A percentile compares a stretch with the other conserved stretches of the same genome.
phyloP scores from a whole-genome alignment of 2,113 vertebrate genomes.

The Rallus limicola region DNA sequence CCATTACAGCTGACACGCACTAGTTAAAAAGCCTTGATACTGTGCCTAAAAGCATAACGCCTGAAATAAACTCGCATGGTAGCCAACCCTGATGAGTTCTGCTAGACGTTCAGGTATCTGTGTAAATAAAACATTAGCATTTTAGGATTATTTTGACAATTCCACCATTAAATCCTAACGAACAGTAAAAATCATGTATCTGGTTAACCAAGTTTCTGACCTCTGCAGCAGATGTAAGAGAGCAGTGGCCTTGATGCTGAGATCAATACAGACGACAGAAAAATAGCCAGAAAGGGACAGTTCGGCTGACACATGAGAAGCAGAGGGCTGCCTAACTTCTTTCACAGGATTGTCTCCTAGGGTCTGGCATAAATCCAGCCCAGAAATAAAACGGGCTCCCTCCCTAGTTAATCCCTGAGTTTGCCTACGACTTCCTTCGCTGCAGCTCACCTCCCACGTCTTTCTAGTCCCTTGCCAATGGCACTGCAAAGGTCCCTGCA shows the following conservation, averaged over 20 bases:
- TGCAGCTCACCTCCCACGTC: not conserved
- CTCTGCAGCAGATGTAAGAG: not conserved
- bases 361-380: not conserved
- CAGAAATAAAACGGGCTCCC: not conserved
- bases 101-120: conserved; percentile 31
- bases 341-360: not conserved
- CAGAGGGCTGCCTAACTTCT: not conserved
- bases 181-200: not conserved
- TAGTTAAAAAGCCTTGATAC: conserved; percentile 62
- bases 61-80: conserved; percentile 48
- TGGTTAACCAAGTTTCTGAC: not conserved
- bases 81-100: conserved; percentile 30
- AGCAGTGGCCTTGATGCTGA: not conserved
- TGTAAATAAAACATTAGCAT: conserved; percentile 52
- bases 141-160: conserved; percentile 61
- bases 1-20: conserved; percentile 45
- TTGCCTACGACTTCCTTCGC: not conserved
- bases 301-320: not conserved
- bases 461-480: not conserved
- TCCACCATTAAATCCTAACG: not conserved
- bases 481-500: not conserved
- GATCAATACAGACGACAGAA: not conserved
- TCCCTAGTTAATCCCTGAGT: not conserved
- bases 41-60: not conserved
- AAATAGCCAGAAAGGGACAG: not conserved